Percentiles rank a stretch among this genome's conserved stretches.
Conservation (phyloP, 2,888 invertebrate species). For the Imbricaverruca yamaguchii region DNA sequence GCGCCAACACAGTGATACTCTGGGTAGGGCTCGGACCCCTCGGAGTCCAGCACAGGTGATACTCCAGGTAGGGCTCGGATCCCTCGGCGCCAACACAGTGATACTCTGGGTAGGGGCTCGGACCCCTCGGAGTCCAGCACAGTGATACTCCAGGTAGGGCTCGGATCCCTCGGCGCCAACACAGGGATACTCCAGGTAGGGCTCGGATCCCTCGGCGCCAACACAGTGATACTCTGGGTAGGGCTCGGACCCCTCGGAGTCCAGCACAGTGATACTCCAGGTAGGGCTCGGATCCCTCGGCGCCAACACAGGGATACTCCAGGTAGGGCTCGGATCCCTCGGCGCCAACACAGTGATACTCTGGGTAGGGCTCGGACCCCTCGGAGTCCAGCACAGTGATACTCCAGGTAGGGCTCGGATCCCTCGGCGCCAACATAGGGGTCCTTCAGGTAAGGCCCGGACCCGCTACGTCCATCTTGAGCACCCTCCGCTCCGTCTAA, state of each 20-base stretch:
- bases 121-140: constrained; percentile 56
- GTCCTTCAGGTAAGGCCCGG: constrained; percentile 54
- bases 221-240: constrained; percentile 70
- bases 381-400: constrained; percentile 64
- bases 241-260: background rate
- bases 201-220: constrained; percentile 50
- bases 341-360: constrained; percentile 63
- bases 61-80: constrained; percentile 50
- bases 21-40: constrained; percentile 55
- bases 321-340: constrained; percentile 44
- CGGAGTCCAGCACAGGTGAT: constrained; percentile 65
- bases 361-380: constrained; percentile 59
- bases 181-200: constrained; percentile 66
- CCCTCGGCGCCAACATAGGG: constrained; percentile 56
- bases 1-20: constrained; percentile 63
- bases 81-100: constrained; percentile 56
- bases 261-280: constrained; percentile 69
- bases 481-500: constrained; percentile 50
- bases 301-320: constrained; percentile 68
- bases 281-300: constrained; percentile 52
- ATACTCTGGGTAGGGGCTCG: constrained; percentile 59
- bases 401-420: constrained; percentile 50
- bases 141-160: constrained; percentile 63
- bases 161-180: constrained; percentile 43
- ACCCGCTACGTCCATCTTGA: constrained; percentile 52